phyloP scores from a whole-genome alignment of 2,113 vertebrate species.

The Malurus cyaneus region DNA sequence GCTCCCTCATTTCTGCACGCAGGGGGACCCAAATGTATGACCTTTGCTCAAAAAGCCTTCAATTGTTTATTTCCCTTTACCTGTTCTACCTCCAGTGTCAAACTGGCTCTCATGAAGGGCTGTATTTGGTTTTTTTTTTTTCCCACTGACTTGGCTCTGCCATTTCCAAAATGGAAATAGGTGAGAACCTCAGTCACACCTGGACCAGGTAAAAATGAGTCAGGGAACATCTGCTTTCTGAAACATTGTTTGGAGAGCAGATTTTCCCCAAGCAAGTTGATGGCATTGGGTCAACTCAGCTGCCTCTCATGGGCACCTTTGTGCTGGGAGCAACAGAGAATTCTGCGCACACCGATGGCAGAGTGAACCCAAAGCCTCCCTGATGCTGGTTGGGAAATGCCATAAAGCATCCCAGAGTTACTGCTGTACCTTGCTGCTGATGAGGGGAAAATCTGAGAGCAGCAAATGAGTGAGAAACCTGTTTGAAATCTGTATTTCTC shows the following conservation, averaged over 20 bases:
- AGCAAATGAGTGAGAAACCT: background rate
- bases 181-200: background rate
- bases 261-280: background rate
- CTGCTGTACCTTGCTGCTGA: background rate
- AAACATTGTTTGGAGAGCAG: background rate
- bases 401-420: background rate
- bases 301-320: background rate
- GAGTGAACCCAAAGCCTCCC: background rate
- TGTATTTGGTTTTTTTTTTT: background rate
- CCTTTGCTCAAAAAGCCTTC: background rate
- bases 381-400: background rate
- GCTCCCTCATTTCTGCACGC: background rate
- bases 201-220: background rate
- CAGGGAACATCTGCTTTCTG: background rate
- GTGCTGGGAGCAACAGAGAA: background rate
- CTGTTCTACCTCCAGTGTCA: background rate
- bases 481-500: background rate
- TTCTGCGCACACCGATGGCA: background rate
- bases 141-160: background rate
- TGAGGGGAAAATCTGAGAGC: background rate
- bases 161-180: background rate
- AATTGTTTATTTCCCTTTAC: background rate
- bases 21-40: accelerated
- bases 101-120: background rate
- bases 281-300: background rate